Percentiles rank a stretch among this genome's conserved stretches.
Evolutionary conservation across 2,113 vertebrate species (phyloP).

Genomic region (Pseudolaguvia tuberculata): DNA sequence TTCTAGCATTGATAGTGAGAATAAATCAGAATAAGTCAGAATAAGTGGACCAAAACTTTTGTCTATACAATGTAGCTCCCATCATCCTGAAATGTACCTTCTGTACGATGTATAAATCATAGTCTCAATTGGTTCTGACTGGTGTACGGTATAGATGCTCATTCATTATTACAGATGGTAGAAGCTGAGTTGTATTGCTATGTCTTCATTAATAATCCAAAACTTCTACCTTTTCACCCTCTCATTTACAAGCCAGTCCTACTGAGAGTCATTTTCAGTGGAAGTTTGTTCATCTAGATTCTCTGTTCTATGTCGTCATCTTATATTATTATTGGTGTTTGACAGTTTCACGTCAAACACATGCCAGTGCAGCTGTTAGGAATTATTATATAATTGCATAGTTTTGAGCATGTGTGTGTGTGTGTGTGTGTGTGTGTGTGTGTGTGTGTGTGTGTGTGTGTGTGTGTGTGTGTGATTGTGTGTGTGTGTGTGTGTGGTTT

Average conservation of each 20-base stretch:
- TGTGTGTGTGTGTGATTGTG: too few species aligned
- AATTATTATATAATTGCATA: not conserved
- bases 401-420: not conserved
- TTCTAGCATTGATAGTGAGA: not conserved
- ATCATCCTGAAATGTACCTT: not conserved
- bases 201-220: slow-evolving; percentile 20
- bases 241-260: not conserved
- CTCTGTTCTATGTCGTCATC: not conserved
- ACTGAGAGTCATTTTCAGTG: not conserved
- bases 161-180: slow-evolving; percentile 1
- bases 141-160: not conserved
- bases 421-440: too few species aligned
- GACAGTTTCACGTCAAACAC: not conserved
- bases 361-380: not conserved
- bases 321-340: not conserved
- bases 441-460: too few species aligned
- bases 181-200: not conserved
- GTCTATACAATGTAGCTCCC: too few species aligned
- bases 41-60: too few species aligned
- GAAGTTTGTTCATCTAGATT: not conserved
- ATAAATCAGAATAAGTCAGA: not conserved
- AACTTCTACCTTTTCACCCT: slow-evolving; percentile 13
- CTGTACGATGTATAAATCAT: not conserved
- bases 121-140: not conserved
- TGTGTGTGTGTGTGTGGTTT: too few species aligned